phyloP scores from a whole-genome alignment of 2,888 invertebrate species.

The Geotrupes spiniger region DNA sequence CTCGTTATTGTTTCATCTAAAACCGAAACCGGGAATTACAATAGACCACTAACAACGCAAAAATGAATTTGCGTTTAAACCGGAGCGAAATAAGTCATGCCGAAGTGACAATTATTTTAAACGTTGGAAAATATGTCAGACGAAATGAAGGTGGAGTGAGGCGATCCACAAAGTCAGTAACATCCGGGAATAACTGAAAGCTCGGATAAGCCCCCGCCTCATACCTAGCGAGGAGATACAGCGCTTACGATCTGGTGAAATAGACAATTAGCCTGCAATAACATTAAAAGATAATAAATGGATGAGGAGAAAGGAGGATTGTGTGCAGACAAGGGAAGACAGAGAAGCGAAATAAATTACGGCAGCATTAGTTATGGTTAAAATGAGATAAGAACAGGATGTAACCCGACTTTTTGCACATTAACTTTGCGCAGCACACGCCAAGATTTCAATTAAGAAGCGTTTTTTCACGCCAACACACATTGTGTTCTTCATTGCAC shows the following conservation, averaged over 20 bases:
- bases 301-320: slow-evolving; percentile 2
- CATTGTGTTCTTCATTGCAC: no score
- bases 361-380: not conserved
- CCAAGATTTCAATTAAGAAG: slow-evolving; percentile 4
- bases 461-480: no score
- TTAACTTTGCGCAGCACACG: not conserved
- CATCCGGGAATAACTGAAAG: not conserved
- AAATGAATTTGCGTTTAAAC: slow-evolving; percentile 20
- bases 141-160: not conserved
- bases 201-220: slow-evolving; percentile 1
- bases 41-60: slow-evolving; percentile 6
- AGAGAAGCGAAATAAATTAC: not conserved
- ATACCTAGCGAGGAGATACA: slow-evolving; percentile 2
- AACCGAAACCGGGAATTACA: not conserved
- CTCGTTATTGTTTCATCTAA: slow-evolving; percentile 6
- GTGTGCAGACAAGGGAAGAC: not conserved
- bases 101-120: slow-evolving; percentile 23
- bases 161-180: slow-evolving; percentile 5
- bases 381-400: not conserved
- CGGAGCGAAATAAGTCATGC: slow-evolving; percentile 20
- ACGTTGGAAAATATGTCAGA: slow-evolving; percentile 22
- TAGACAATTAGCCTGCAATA: slow-evolving; percentile 12
- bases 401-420: slow-evolving; percentile 1
- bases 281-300: slow-evolving; percentile 11
- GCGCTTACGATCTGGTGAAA: slow-evolving; percentile 6